Conservation (phyloP, 2,888 invertebrate species). For the Oegoconia quadripuncta region DNA sequence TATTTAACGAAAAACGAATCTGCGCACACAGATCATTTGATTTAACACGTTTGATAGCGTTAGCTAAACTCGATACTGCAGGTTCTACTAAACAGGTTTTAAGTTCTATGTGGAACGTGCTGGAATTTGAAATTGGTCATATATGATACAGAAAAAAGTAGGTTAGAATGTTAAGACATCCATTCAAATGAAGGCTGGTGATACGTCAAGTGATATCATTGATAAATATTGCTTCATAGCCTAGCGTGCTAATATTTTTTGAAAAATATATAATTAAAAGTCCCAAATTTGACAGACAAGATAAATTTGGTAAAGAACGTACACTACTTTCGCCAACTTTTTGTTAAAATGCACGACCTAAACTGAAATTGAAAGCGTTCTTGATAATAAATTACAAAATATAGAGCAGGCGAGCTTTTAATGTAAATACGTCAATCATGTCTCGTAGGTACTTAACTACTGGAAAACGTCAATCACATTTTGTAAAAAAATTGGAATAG, state of each 20-base stretch:
- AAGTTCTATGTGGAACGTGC: conserved; percentile 33
- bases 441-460: too few species aligned
- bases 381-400: conserved; percentile 22
- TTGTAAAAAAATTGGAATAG: too few species aligned
- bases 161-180: conserved; percentile 39
- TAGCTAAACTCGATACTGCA: conserved; percentile 20
- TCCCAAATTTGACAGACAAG: too few species aligned
- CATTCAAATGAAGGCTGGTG: conserved; percentile 9
- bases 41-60: conserved; percentile 24
- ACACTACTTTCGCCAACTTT: background rate
- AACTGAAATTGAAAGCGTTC: conserved; percentile 29
- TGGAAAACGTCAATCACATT: too few species aligned
- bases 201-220: conserved; percentile 6
- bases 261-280: too few species aligned
- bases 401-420: conserved; percentile 1
- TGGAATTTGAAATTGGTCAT: conserved; percentile 34
- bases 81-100: conserved; percentile 26
- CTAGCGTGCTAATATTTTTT: too few species aligned
- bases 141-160: conserved; percentile 45
- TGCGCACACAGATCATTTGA: conserved; percentile 40
- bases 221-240: background rate
- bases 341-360: conserved; percentile 12
- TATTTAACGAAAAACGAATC: conserved; percentile 35
- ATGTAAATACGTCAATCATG: conserved; percentile 5
- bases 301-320: too few species aligned